These are phyloP conservation scores for Nannospalax galili DNA, from an alignment of 2,113 vertebrate genomes.

Conservation along the genomic window DNA sequence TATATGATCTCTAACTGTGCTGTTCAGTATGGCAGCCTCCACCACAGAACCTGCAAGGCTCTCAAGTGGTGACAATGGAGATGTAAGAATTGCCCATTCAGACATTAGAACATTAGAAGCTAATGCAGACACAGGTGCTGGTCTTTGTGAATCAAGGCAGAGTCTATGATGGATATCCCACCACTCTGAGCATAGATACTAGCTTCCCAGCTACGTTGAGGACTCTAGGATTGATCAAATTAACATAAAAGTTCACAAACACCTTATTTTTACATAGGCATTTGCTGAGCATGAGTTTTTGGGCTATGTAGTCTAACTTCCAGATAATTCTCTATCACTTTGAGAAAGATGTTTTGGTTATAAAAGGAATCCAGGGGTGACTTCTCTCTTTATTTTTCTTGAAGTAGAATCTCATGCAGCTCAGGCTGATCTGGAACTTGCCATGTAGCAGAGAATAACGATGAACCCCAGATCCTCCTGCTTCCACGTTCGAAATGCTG, in stretches of 20 bases:
- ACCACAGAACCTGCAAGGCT: background rate
- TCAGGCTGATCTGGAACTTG: background rate
- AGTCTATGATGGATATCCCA: background rate
- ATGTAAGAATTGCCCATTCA: rapidly evolving
- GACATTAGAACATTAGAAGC: background rate
- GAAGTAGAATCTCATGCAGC: background rate
- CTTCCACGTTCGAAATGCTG: no score
- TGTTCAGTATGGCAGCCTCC: background rate
- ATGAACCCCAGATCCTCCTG: background rate
- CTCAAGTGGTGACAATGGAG: background rate
- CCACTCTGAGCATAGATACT: background rate
- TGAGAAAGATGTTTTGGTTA: constrained; percentile 18
- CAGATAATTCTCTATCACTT: background rate
- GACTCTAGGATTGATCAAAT: background rate
- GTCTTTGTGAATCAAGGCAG: background rate
- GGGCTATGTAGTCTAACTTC: background rate
- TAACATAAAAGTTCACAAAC: background rate
- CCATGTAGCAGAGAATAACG: background rate
- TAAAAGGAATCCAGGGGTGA: background rate
- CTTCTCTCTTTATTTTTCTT: background rate
- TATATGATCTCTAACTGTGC: background rate
- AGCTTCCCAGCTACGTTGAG: background rate
- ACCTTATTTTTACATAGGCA: background rate
- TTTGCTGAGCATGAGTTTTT: background rate
- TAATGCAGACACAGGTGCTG: background rate